Evolutionary conservation across 2,797 vertebrate genomes (phyloP).

Genomic region (Chromobotia macracanthus): DNA sequence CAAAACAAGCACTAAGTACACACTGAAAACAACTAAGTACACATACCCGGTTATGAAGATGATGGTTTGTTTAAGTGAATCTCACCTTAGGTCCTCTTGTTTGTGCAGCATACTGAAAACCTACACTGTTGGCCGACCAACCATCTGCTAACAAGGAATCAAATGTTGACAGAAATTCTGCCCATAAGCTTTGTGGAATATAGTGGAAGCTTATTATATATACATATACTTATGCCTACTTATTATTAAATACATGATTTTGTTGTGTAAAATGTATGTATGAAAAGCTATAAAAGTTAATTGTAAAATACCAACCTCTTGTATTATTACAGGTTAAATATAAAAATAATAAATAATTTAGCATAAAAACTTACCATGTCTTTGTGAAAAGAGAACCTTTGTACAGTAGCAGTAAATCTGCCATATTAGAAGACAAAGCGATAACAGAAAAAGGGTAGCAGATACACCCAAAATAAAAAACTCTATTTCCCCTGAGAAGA

Average conservation of each 20-base stretch:
- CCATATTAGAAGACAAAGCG: conserved; percentile 76
- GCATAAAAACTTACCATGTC: conserved; percentile 42
- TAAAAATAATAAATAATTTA: background rate
- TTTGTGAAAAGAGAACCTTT: conserved; percentile 29
- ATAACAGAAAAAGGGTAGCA: conserved; percentile 71
- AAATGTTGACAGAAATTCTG: conserved; percentile 9
- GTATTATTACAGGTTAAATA: background rate
- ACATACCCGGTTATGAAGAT: background rate
- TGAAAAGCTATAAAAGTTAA: background rate
- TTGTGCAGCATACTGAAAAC: conserved; percentile 47
- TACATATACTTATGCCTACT: background rate
- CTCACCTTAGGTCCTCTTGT: conserved; percentile 46
- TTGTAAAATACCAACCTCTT: too few relatives aligned
- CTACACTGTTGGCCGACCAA: conserved; percentile 42
- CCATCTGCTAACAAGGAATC: conserved; percentile 41
- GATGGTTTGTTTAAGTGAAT: background rate
- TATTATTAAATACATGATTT: background rate
- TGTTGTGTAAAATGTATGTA: background rate
- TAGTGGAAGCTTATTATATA: background rate
- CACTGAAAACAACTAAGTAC: too few relatives aligned
- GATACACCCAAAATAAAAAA: conserved; percentile 74
- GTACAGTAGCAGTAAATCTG: conserved; percentile 72
- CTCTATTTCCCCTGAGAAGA: conserved; percentile 72
- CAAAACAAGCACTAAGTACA: background rate
- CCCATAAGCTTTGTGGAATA: background rate